These are phyloP conservation scores for Cryptotermes secundus DNA, from an alignment of 1,140 invertebrate genomes.

Conservation along the genomic window DNA sequence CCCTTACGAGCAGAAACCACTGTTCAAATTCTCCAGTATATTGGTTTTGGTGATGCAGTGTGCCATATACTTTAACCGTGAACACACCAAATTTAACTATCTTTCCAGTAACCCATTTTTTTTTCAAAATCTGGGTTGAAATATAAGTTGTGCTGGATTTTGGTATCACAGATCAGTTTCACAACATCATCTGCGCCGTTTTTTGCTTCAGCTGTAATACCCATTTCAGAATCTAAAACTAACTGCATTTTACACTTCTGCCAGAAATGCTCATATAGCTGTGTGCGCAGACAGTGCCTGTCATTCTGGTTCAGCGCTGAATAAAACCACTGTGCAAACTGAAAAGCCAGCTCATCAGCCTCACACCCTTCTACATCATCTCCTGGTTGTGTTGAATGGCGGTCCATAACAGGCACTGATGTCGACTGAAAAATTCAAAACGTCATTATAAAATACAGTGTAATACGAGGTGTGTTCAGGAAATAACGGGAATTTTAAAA, in stretches of 20 bases:
- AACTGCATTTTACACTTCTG: slow-evolving; percentile 53
- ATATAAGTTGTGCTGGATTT: slow-evolving; percentile 51
- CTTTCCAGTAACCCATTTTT: slow-evolving; percentile 54
- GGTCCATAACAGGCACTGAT: too few relatives aligned
- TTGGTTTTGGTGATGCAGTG: slow-evolving; percentile 52
- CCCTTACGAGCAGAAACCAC: too few relatives aligned
- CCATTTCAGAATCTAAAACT: slow-evolving; percentile 40
- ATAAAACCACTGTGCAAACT: slow-evolving; percentile 64
- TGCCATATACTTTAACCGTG: slow-evolving; percentile 59
- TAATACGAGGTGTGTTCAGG: too few relatives aligned
- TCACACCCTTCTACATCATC: slow-evolving; percentile 26
- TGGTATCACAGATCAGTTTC: slow-evolving; percentile 46
- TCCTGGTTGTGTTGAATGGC: slow-evolving; percentile 31
- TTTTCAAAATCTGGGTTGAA: slow-evolving; percentile 61
- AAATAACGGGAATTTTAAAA: too few relatives aligned
- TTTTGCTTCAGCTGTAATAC: slow-evolving; percentile 39
- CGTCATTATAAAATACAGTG: too few relatives aligned
- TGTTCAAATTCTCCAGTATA: slow-evolving; percentile 61
- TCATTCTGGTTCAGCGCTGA: slow-evolving; percentile 52
- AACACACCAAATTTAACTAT: slow-evolving; percentile 61
- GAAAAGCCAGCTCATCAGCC: slow-evolving; percentile 49
- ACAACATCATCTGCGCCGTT: slow-evolving; percentile 43
- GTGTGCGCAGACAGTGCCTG: slow-evolving; percentile 37
- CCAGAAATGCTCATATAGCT: slow-evolving; percentile 59
- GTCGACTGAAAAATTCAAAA: too few relatives aligned